A percentile compares a stretch with the other conserved stretches of the same genome.
phyloP scores from a whole-genome alignment of 1,140 invertebrate species.

The Drosophila funebris region DNA sequence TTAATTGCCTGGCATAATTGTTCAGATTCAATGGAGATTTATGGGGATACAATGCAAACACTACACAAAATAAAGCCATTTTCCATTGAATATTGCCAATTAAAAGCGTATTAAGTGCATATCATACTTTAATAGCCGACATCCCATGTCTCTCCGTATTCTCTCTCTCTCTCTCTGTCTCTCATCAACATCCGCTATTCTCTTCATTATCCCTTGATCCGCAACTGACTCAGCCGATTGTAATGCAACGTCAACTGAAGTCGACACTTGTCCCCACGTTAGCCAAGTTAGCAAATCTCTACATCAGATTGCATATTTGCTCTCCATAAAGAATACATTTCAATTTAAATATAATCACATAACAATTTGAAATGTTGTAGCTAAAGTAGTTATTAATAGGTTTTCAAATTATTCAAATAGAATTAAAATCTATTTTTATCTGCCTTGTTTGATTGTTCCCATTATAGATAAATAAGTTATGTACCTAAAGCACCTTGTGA shows the following conservation, averaged over 20 bases:
- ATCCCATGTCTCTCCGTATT: too few species aligned
- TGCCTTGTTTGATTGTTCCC: too few species aligned
- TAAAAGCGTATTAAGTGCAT: conserved; percentile 36
- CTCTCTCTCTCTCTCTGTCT: not conserved
- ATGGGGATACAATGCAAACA: conserved; percentile 37
- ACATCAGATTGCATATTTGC: not conserved
- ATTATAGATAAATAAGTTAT: too few species aligned
- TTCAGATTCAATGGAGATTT: conserved; percentile 77
- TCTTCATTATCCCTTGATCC: not conserved
- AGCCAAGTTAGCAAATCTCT: not conserved
- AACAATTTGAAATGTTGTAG: too few species aligned
- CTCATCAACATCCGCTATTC: not conserved
- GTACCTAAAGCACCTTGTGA: too few species aligned
- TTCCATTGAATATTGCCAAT: conserved; percentile 45
- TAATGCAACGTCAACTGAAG: not conserved
- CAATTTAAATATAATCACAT: too few species aligned
- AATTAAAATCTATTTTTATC: too few species aligned
- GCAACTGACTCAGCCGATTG: not conserved
- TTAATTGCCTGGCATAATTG: conserved; percentile 74
- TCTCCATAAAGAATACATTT: not conserved
- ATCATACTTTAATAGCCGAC: not conserved
- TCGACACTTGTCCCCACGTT: not conserved
- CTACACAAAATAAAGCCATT: not conserved
- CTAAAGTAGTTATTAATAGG: too few species aligned
- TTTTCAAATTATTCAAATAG: too few species aligned